These are phyloP conservation scores for Cotesia vestalis DNA, from an alignment of 1,140 invertebrate species.

Conservation along the genomic window DNA sequence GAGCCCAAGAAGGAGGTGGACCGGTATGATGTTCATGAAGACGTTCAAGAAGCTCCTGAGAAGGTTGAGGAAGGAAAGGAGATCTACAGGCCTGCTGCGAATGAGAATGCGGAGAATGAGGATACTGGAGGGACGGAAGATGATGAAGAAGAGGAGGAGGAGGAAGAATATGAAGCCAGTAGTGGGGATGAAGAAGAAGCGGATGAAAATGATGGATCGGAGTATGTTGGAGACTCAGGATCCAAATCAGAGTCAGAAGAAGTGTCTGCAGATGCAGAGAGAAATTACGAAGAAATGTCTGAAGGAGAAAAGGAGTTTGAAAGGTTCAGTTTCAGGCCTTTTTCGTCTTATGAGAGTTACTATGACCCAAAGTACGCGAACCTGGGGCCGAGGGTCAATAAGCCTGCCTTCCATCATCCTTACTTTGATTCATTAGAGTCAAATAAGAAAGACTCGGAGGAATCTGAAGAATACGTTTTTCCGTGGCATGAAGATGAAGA, in stretches of 20 bases:
- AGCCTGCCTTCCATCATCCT: conserved; percentile 57
- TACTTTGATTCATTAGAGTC: conserved; percentile 44
- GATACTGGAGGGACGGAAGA: background rate
- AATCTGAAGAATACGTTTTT: conserved; percentile 43
- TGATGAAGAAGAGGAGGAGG: background rate
- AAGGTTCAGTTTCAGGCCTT: conserved; percentile 45
- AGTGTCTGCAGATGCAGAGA: conserved; percentile 37
- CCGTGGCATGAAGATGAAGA: conserved; percentile 50
- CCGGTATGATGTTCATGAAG: conserved; percentile 23
- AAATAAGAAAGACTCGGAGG: conserved; percentile 33
- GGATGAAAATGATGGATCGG: background rate
- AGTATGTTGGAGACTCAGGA: conserved; percentile 13
- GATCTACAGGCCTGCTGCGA: background rate
- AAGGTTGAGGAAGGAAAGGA: background rate
- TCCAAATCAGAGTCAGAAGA: conserved; percentile 33
- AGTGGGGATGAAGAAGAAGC: conserved; percentile 25
- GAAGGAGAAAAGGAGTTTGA: conserved; percentile 37
- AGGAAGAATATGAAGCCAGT: background rate
- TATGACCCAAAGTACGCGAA: conserved; percentile 54
- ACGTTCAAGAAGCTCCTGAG: background rate
- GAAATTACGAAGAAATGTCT: conserved; percentile 15
- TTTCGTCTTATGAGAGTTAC: conserved; percentile 53
- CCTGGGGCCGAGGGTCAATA: conserved; percentile 56
- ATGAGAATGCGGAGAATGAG: background rate
- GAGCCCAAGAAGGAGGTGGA: too few relatives aligned